Percentiles rank a stretch among this genome's conserved stretches.
Conservation (phyloP, 2,797 vertebrate species). For the Etheostoma nigrum region DNA sequence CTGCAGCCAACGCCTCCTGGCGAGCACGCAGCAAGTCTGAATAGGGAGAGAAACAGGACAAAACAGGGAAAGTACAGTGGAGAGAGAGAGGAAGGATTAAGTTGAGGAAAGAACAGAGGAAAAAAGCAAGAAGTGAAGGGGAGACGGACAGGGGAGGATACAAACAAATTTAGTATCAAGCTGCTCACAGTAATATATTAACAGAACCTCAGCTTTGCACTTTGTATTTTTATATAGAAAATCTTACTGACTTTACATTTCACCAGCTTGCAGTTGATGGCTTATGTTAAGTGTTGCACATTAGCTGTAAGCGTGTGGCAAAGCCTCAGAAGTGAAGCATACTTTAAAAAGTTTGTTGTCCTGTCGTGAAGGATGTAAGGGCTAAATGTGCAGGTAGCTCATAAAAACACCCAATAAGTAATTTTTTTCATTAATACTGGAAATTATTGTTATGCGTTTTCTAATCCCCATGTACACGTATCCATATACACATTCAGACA, state of each 20-base stretch:
- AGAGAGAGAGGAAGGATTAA: constrained; percentile 34
- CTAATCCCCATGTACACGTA: constrained; percentile 26
- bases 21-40: constrained; percentile 92
- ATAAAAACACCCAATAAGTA: constrained; percentile 36
- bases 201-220: constrained; percentile 17
- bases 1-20: constrained; percentile 90
- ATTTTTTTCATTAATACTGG: constrained; percentile 27
- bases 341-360: constrained; percentile 27
- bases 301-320: constrained; percentile 3
- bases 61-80: neutral
- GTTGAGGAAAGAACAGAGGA: constrained; percentile 7
- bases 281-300: constrained; percentile 2
- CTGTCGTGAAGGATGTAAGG: constrained; percentile 16
- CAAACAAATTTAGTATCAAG: constrained; percentile 48
- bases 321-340: constrained; percentile 15
- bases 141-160: constrained; percentile 3
- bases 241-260: constrained; percentile 17
- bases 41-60: neutral
- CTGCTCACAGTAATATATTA: neutral
- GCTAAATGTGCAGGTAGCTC: constrained; percentile 23
- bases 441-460: constrained; percentile 42
- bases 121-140: constrained; percentile 3
- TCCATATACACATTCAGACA: constrained; percentile 1
- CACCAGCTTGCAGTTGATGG: constrained; percentile 10
- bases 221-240: constrained; percentile 9